Conservation (phyloP, 2,888 invertebrate species). For the Perizoma flavofasciatum region DNA sequence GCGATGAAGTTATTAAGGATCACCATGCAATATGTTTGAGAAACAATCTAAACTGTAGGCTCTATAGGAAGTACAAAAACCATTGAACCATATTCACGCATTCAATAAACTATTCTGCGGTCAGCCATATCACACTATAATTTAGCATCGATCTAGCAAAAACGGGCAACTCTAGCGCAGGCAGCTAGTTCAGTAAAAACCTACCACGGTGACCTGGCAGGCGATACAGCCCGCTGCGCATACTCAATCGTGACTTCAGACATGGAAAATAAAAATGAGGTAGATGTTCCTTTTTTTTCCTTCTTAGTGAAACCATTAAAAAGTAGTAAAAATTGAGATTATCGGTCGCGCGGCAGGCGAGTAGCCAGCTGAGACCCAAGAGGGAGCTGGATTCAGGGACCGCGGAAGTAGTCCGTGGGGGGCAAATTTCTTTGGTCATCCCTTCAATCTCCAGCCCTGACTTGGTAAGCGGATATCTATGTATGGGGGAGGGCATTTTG, state of each 20-base stretch:
- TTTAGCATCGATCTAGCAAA: slow-evolving; percentile 44
- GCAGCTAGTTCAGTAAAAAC: slow-evolving; percentile 61
- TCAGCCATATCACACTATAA: slow-evolving; percentile 28
- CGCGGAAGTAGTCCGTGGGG: too few relatives aligned
- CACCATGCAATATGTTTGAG: background rate
- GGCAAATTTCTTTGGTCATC: too few relatives aligned
- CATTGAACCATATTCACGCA: slow-evolving; percentile 8
- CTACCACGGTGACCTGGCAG: slow-evolving; percentile 68
- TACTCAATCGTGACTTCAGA: slow-evolving; percentile 58
- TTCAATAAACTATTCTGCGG: slow-evolving; percentile 12
- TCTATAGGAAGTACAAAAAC: background rate
- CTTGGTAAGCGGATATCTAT: too few relatives aligned
- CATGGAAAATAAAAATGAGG: slow-evolving; percentile 23
- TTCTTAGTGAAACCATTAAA: too few relatives aligned
- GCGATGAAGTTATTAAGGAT: too few relatives aligned
- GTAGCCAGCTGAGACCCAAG: too few relatives aligned
- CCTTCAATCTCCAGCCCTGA: too few relatives aligned
- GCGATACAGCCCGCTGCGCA: slow-evolving; percentile 72
- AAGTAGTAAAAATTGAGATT: background rate
- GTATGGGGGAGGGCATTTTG: too few relatives aligned
- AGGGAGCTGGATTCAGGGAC: too few relatives aligned
- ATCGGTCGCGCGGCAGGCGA: too few relatives aligned
- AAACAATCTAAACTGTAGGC: background rate
- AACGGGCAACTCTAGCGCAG: slow-evolving; percentile 54
- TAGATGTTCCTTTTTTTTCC: slow-evolving; percentile 35